Conservation (phyloP, 2,797 vertebrate species). For the Acrossocheilus fasciatus region DNA sequence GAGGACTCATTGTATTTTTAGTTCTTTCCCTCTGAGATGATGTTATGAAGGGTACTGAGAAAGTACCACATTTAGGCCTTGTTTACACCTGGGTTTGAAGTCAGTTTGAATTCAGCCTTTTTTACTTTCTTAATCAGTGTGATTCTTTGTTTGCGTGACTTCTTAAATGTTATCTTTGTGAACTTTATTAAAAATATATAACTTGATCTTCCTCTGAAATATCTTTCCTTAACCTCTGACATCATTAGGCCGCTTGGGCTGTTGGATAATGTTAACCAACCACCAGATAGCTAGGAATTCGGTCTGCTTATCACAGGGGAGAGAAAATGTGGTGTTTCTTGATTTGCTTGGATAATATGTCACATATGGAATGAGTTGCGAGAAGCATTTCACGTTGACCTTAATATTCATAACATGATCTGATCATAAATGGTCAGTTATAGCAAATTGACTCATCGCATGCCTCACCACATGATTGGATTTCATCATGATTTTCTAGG, state of each 20-base stretch:
- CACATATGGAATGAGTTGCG: background rate
- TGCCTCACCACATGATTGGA: background rate
- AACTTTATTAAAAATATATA: background rate
- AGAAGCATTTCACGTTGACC: background rate
- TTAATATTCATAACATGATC: background rate
- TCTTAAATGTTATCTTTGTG: background rate
- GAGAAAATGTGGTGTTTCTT: background rate
- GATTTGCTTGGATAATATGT: background rate
- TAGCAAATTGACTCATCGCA: background rate
- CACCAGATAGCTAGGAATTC: background rate
- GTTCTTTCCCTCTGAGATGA: background rate
- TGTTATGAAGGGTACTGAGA: background rate
- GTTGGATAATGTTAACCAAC: background rate
- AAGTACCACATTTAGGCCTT: background rate
- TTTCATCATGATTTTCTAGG: background rate
- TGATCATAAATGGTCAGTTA: background rate
- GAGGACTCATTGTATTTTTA: constrained; percentile 10
- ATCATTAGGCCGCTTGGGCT: background rate
- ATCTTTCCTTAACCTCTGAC: background rate
- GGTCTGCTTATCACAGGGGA: background rate
- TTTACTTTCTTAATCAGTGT: background rate
- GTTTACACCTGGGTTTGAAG: background rate
- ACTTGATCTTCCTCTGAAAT: background rate
- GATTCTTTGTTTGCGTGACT: background rate
- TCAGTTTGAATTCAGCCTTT: background rate